Conservation (phyloP, 2,888 invertebrate genomes). For the Microctonus hyperodae region DNA sequence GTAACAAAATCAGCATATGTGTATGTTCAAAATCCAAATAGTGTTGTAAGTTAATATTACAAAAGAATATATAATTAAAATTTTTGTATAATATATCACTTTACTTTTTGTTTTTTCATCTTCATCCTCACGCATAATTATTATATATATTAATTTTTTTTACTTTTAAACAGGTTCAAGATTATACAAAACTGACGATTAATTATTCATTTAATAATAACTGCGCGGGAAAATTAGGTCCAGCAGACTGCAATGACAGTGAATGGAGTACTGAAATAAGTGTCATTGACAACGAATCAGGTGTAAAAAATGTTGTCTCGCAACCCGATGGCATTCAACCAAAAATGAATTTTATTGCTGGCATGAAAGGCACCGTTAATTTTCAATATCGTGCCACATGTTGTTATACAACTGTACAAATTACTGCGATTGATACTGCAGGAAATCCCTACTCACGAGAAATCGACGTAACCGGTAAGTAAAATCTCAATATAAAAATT, state of each 20-base stretch:
- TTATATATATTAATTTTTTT: slow-evolving; percentile 19
- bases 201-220: slow-evolving; percentile 72
- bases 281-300: slow-evolving; percentile 73
- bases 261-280: slow-evolving; percentile 76
- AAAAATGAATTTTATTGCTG: slow-evolving; percentile 71
- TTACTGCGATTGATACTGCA: slow-evolving; percentile 73
- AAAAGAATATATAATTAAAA: background rate
- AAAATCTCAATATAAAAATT: slow-evolving; percentile 48
- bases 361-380: slow-evolving; percentile 71
- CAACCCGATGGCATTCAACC: slow-evolving; percentile 68
- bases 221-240: slow-evolving; percentile 65
- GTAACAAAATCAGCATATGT: slow-evolving; percentile 52
- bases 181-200: slow-evolving; percentile 68
- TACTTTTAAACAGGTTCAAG: slow-evolving; percentile 52
- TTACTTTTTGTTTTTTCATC: background rate
- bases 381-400: slow-evolving; percentile 77
- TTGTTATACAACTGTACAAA: slow-evolving; percentile 73
- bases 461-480: slow-evolving; percentile 69
- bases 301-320: slow-evolving; percentile 62
- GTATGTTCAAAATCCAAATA: slow-evolving; percentile 43
- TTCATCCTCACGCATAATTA: background rate
- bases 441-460: slow-evolving; percentile 72
- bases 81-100: background rate
- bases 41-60: slow-evolving; percentile 37
- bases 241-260: slow-evolving; percentile 70